Base-by-base conservation (phyloP, 1,140 invertebrate genomes). In the Panagrolaimus sp. region DNA sequence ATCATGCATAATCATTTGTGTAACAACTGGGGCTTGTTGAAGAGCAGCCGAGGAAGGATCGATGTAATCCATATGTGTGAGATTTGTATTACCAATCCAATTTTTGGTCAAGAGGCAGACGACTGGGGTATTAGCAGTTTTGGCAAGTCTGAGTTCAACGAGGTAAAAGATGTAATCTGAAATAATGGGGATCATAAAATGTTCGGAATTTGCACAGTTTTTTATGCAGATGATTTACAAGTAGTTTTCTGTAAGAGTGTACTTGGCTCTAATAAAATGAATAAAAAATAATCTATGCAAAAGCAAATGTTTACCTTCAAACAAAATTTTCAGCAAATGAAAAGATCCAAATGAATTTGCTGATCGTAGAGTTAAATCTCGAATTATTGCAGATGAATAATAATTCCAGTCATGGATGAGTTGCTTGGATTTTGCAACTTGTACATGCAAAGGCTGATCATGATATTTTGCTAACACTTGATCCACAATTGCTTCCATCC, bases 401-500 rank as follows among this genome's bases (percentile, higher is more conserved):
- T 97, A 98, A 68, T 92, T 96, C 96, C 96, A 98, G 85, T 97
- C 96, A 44, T 98, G 88, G 67, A 98, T 87, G 86, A 99, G 95
- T 83, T 96, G 91, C 38, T 91, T 13, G 91, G 69, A 64, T 25
- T 67, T 63, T 16, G 71, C 42, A 13, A 75, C 31, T 68, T 73
- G 53, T 51, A 63, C 70, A 44, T 66, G 83, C 63, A 53, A 84
- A 92, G 71, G 91, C 91, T 84, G 45, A 42, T 78, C 74, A 31
- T 75, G 68, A 44, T 74, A 78, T 23, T 91, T 90, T n/a, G 91
- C 89, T 86, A 65, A 68, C 69, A n/a, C n/a, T 25, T 42, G 46
- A 62, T 62, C 46, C 1, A 89, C 93, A 51, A 96, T 92, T 47
- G 89, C 87, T 84, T 97, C 94, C 68, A 98, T 86, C 96, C 96